These are phyloP conservation scores for Heloderma charlesbogerti DNA, from an alignment of 2,113 vertebrate species.

Conservation along the genomic window DNA sequence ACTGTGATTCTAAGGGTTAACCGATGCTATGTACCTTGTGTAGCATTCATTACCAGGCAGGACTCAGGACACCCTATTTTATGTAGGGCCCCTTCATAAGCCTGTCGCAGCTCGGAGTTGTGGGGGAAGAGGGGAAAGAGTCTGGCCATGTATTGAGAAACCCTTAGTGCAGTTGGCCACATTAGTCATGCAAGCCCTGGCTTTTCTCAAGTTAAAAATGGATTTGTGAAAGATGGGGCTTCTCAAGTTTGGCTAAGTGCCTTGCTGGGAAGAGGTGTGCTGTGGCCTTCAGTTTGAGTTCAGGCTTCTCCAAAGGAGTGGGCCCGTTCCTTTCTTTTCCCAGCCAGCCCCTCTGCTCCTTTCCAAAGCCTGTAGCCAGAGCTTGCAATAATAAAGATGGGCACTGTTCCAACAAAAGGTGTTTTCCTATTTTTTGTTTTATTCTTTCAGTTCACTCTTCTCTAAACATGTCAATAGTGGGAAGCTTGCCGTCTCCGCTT, in stretches of 20 bases:
- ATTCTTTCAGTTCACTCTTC: constrained; percentile 37
- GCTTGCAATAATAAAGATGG: constrained; percentile 22
- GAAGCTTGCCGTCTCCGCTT: constrained; percentile 4
- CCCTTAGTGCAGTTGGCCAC: neutral
- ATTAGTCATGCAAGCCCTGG: neutral
- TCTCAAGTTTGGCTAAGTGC: constrained; percentile 49
- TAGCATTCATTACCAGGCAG: neutral
- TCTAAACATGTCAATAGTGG: constrained; percentile 25
- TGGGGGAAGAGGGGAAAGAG: neutral
- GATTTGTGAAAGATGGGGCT: constrained; percentile 48
- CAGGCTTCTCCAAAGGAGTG: neutral
- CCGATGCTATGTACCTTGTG: fast-evolving
- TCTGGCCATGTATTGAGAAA: neutral
- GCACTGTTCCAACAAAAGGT: constrained; percentile 45
- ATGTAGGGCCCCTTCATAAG: neutral
- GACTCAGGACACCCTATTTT: neutral
- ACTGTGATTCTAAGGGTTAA: neutral
- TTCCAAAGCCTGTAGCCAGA: constrained; percentile 47
- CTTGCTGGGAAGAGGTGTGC: constrained; percentile 2
- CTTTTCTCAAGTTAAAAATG: neutral
- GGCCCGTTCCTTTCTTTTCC: too few relatives aligned
- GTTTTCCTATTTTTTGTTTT: constrained; percentile 16
- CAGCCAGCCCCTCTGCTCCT: constrained; percentile 9
- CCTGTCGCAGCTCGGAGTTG: too few relatives aligned
- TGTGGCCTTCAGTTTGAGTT: constrained; percentile 47